phyloP scores from a whole-genome alignment of 1,140 invertebrate species.

The Zaprionus lachaisei region DNA sequence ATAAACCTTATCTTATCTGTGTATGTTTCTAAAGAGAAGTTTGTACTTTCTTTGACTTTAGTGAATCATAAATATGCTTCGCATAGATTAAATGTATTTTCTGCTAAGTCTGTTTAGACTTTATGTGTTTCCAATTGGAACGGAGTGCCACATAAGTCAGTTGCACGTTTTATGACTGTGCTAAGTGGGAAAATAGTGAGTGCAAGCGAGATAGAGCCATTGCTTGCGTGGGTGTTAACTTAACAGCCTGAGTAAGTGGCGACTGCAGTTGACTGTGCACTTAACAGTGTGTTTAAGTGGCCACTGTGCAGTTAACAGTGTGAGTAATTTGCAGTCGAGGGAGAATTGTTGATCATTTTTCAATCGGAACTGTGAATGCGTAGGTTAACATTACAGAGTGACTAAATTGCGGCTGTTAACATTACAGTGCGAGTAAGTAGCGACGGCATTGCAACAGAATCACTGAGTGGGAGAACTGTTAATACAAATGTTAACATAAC shows the following conservation, averaged over 20 bases:
- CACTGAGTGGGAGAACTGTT: too few species aligned
- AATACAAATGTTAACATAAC: too few species aligned
- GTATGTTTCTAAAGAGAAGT: neutral
- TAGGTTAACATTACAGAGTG: neutral
- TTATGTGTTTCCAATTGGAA: neutral
- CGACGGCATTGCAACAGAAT: too few species aligned
- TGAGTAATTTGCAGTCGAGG: too few species aligned
- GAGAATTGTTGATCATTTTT: too few species aligned
- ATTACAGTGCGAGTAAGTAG: neutral
- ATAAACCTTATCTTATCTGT: neutral
- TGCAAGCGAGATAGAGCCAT: neutral
- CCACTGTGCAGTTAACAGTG: too few species aligned
- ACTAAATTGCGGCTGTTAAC: neutral
- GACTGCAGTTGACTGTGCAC: neutral
- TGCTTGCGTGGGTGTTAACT: neutral
- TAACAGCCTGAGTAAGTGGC: neutral
- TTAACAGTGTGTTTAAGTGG: neutral
- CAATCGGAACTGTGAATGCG: too few species aligned
- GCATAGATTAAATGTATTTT: neutral
- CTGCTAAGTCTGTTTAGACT: neutral
- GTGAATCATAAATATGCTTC: neutral
- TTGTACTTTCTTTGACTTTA: neutral
- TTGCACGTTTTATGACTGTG: neutral
- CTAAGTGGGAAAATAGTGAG: neutral
- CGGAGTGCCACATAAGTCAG: neutral